Percentiles rank a stretch among this genome's conserved stretches.
These are phyloP conservation scores for Chondrilla cf. caribensis DNA, from an alignment of 37 sponge, comb jelly and placozoan species.

Conservation along the genomic window DNA sequence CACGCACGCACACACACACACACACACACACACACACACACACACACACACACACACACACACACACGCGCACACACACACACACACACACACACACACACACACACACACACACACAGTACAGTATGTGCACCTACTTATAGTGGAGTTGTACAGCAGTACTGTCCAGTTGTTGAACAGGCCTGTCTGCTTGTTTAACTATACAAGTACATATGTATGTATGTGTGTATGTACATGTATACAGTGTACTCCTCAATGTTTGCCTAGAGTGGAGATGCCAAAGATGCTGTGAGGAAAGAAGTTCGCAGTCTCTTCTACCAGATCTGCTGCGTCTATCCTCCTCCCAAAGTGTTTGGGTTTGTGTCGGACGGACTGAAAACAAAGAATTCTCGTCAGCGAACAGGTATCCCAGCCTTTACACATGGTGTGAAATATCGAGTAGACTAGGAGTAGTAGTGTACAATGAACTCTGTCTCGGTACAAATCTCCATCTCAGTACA, in stretches of 20 bases:
- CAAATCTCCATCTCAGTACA: background rate
- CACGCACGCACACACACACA: background rate
- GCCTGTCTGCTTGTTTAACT: no score
- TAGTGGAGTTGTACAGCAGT: no score
- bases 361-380: conserved; percentile 86
- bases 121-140: no score
- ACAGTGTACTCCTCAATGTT: background rate
- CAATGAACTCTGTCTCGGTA: background rate
- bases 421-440: no score
- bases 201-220: no score
- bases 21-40: conserved; percentile 7
- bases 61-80: background rate
- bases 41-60: conserved; percentile 22
- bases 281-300: conserved; percentile 85
- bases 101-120: no score
- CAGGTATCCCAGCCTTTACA: conserved; percentile 55
- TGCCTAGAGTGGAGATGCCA: conserved; percentile 90
- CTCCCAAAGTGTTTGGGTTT: conserved; percentile 62
- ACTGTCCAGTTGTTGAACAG: no score
- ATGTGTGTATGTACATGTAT: no score
- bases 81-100: no score
- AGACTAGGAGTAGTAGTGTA: no score
- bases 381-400: conserved; percentile 80
- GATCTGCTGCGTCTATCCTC: conserved; percentile 81
- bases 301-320: conserved; percentile 76